Percentiles rank a stretch among this genome's conserved stretches.
phyloP scores from a whole-genome alignment of 2,888 invertebrate species.

The Synergus umbraculus region DNA sequence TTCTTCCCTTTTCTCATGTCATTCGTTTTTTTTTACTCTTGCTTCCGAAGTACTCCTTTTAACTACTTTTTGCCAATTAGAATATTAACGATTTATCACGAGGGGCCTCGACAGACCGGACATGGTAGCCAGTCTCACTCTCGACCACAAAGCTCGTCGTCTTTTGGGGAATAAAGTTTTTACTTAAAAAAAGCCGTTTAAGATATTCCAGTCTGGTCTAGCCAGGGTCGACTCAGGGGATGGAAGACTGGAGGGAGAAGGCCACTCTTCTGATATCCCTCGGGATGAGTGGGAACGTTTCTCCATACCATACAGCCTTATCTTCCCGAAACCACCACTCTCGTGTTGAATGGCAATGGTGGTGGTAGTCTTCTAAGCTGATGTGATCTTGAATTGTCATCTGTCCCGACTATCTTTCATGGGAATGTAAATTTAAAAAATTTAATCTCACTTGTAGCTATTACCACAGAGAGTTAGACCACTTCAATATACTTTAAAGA shows the following conservation, averaged over 20 bases:
- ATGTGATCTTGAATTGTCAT: slow-evolving; percentile 13
- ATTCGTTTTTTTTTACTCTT: slow-evolving; percentile 3
- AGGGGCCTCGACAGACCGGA: slow-evolving; percentile 52
- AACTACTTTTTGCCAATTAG: slow-evolving; percentile 63
- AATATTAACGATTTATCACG: slow-evolving; percentile 63
- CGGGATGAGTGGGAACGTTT: slow-evolving; percentile 65
- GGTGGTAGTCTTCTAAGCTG: slow-evolving; percentile 43
- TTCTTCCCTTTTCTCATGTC: slow-evolving; percentile 41
- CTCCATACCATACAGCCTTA: slow-evolving; percentile 63
- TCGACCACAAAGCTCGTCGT: slow-evolving; percentile 49
- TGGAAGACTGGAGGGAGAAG: slow-evolving; percentile 50
- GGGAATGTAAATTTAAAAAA: neutral
- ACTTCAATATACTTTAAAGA: neutral
- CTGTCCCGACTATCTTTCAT: neutral
- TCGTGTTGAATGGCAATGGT: slow-evolving; percentile 53
- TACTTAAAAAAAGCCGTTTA: slow-evolving; percentile 70
- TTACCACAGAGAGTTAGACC: neutral
- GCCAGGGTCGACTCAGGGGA: slow-evolving; percentile 64
- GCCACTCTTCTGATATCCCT: slow-evolving; percentile 74
- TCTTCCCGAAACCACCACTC: slow-evolving; percentile 62
- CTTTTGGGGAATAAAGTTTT: slow-evolving; percentile 66
- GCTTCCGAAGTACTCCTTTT: slow-evolving; percentile 5
- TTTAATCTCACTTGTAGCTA: neutral
- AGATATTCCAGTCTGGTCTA: slow-evolving; percentile 73
- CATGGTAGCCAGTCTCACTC: slow-evolving; percentile 39